A percentile compares a stretch with the other conserved stretches of the same genome.
Evolutionary conservation across 2,797 vertebrate genomes (phyloP).

Genomic region (Sebastes matsubarae): DNA sequence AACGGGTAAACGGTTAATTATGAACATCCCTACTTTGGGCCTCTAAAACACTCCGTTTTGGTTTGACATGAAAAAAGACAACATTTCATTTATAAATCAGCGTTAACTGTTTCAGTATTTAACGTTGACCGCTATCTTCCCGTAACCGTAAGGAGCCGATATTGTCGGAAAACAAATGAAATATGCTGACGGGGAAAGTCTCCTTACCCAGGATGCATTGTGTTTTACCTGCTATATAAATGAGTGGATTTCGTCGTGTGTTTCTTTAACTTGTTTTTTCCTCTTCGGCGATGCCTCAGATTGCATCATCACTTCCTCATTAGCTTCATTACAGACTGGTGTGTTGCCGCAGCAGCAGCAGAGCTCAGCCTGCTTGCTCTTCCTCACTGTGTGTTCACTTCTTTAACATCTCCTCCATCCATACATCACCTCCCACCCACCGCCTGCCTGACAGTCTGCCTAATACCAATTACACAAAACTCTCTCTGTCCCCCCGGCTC

Average conservation of each 20-base stretch:
- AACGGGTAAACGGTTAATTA: no score
- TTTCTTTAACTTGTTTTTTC: background rate
- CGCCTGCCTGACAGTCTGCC: conserved; percentile 35
- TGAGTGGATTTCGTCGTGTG: background rate
- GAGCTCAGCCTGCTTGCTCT: background rate
- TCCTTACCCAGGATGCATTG: no score
- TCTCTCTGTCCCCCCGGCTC: background rate
- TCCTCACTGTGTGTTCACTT: conserved; percentile 11
- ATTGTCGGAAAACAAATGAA: no score
- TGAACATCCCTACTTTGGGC: no score
- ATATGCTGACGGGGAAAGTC: no score
- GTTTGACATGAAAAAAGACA: background rate
- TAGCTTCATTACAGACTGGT: background rate
- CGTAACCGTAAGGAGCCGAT: background rate
- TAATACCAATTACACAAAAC: conserved; percentile 55
- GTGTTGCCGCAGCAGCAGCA: background rate
- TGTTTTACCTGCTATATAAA: background rate
- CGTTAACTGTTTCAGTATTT: background rate
- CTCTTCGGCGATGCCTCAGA: background rate
- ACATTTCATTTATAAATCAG: background rate
- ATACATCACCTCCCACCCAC: conserved; percentile 48
- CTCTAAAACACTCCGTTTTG: background rate
- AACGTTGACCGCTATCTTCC: background rate
- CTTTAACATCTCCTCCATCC: conserved; percentile 21
- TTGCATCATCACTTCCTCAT: background rate